Conservation (phyloP, 2,113 vertebrate species). For the Microtus ochrogaster region DNA sequence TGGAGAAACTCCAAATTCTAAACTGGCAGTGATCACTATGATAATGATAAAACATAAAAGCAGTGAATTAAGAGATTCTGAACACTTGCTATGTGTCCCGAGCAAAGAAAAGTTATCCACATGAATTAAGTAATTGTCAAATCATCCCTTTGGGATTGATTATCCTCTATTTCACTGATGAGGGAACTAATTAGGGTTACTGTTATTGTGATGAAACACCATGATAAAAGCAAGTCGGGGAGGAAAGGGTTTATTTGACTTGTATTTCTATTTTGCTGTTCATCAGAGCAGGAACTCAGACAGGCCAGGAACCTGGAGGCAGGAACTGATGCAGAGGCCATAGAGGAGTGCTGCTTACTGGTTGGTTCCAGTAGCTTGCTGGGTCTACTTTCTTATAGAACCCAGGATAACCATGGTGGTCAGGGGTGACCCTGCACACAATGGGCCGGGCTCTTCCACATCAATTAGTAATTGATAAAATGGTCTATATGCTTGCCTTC, state of each 20-base stretch:
- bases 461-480: neutral
- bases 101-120: constrained; percentile 16
- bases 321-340: neutral
- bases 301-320: neutral
- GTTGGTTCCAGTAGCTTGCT: neutral
- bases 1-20: constrained; percentile 2
- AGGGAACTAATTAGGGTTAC: neutral
- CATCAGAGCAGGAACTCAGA: neutral
- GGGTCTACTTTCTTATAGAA: neutral
- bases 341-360: neutral
- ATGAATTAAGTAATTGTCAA: constrained; percentile 13
- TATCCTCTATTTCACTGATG: neutral
- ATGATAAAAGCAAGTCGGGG: neutral
- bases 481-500: neutral
- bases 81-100: neutral
- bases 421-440: neutral
- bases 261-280: neutral
- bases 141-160: neutral
- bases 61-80: constrained; percentile 32
- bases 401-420: neutral
- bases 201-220: neutral
- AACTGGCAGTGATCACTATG: neutral
- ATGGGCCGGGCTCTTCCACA: neutral
- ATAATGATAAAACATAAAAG: neutral
- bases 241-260: neutral